A percentile compares a stretch with the other conserved stretches of the same genome.
These are phyloP conservation scores for Noturus placidus DNA, from an alignment of 2,113 vertebrate genomes.

Conservation along the genomic window DNA sequence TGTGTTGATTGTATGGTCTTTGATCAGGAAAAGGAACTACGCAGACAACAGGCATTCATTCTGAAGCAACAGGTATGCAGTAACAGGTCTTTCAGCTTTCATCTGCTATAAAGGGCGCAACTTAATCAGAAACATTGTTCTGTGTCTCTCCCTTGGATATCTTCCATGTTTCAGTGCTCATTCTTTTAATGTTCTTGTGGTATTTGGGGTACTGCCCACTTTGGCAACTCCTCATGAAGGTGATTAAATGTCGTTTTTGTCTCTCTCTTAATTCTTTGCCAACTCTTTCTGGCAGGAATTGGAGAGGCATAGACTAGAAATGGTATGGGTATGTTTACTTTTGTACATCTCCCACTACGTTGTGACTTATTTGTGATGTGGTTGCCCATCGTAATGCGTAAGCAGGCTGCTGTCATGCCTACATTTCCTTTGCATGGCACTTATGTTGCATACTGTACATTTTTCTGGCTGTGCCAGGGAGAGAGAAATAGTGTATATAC, in stretches of 20 bases:
- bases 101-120: background rate
- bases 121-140: conserved; percentile 29
- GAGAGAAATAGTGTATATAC: conserved; percentile 24
- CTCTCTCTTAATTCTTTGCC: conserved; percentile 91
- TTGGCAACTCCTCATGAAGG: conserved; percentile 73
- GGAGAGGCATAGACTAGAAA: conserved; percentile 99
- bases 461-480: conserved; percentile 74
- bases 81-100: conserved; percentile 8
- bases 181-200: conserved; percentile 14
- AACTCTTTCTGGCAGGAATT: conserved; percentile 99
- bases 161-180: background rate
- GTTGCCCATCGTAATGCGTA: conserved; percentile 85
- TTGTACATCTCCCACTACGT: conserved; percentile 91
- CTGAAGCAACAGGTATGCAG: conserved; percentile 91
- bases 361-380: conserved; percentile 93
- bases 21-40: conserved; percentile 90
- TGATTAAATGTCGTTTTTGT: conserved; percentile 83
- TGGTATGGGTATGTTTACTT: conserved; percentile 99
- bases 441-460: conserved; percentile 85
- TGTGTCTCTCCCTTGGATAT: conserved; percentile 1
- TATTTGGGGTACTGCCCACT: conserved; percentile 29
- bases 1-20: conserved; percentile 41
- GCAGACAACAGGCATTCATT: conserved; percentile 87
- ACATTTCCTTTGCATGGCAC: conserved; percentile 92
- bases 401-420: conserved; percentile 85